Evolutionary conservation across 2,797 vertebrate species (phyloP).

Genomic region (Danio tinwini): DNA sequence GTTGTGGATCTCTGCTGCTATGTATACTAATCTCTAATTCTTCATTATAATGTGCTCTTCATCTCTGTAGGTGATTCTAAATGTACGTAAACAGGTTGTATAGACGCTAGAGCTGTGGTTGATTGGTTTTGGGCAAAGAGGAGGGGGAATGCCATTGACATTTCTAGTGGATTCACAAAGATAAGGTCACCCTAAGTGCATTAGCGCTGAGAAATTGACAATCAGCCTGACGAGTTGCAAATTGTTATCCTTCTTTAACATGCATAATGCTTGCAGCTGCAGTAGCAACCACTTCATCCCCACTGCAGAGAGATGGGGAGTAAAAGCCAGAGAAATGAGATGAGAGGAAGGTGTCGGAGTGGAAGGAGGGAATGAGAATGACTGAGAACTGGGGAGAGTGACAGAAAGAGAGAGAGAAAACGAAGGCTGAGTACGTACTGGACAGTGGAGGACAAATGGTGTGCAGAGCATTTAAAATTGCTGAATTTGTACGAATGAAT

Average conservation of each 20-base stretch:
- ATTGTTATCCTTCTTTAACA: constrained; percentile 49
- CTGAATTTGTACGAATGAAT: constrained; percentile 36
- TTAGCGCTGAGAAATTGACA: constrained; percentile 57
- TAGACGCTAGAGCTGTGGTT: constrained; percentile 15
- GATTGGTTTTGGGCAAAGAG: constrained; percentile 47
- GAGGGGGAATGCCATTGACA: constrained; percentile 57
- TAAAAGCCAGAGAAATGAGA: constrained; percentile 29
- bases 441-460: not conserved
- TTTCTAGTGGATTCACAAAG: constrained; percentile 52
- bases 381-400: constrained; percentile 50
- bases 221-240: constrained; percentile 54
- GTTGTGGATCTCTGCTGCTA: not conserved
- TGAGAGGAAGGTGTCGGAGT: constrained; percentile 2
- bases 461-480: constrained; percentile 22
- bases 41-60: constrained; percentile 24
- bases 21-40: not conserved
- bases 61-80: constrained; percentile 17
- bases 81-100: constrained; percentile 8
- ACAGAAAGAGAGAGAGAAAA: constrained; percentile 36
- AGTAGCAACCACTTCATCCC: constrained; percentile 30
- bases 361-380: constrained; percentile 43
- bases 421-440: constrained; percentile 41
- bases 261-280: constrained; percentile 39
- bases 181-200: constrained; percentile 59
- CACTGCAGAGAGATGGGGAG: constrained; percentile 23